phyloP scores from a whole-genome alignment of 2,113 vertebrate genomes.

The Psilopogon haemacephalus region DNA sequence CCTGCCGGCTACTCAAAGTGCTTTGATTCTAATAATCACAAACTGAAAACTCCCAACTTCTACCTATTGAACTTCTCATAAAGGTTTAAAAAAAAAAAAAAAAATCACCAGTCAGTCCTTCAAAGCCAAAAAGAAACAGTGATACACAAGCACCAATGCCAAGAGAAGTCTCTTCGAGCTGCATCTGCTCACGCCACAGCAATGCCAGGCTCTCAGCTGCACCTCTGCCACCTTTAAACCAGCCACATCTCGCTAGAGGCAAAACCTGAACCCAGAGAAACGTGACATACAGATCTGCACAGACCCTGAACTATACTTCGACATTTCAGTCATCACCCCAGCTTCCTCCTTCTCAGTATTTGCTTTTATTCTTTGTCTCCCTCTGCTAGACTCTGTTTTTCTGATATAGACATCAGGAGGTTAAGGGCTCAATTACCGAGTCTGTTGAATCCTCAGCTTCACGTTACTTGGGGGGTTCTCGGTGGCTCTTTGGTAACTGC shows the following conservation, averaged over 20 bases:
- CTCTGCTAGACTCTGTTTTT: slow-evolving; percentile 66
- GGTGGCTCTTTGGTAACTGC: slow-evolving; percentile 54
- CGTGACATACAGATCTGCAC: neutral
- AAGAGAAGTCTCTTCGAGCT: neutral
- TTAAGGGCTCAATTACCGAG: slow-evolving; percentile 76
- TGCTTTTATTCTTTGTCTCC: slow-evolving; percentile 62
- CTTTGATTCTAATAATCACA: neutral
- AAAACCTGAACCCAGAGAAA: slow-evolving; percentile 58
- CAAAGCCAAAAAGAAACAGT: neutral
- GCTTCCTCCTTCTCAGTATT: slow-evolving; percentile 57
- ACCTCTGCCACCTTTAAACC: slow-evolving; percentile 58
- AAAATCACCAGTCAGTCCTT: neutral
- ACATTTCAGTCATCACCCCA: slow-evolving; percentile 23
- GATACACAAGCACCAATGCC: neutral
- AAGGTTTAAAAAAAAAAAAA: neutral
- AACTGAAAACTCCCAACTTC: slow-evolving; percentile 45
- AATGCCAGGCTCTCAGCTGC: neutral
- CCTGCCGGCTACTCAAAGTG: neutral
- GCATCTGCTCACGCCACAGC: neutral
- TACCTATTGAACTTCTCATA: neutral
- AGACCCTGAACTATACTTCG: neutral
- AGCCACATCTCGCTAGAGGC: slow-evolving; percentile 42
- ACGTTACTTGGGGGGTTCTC: slow-evolving; percentile 56
- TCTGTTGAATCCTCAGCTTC: slow-evolving; percentile 63
- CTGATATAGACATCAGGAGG: slow-evolving; percentile 80